These are phyloP conservation scores for Meteorus colon DNA, from an alignment of 2,888 invertebrate species.

Conservation along the genomic window DNA sequence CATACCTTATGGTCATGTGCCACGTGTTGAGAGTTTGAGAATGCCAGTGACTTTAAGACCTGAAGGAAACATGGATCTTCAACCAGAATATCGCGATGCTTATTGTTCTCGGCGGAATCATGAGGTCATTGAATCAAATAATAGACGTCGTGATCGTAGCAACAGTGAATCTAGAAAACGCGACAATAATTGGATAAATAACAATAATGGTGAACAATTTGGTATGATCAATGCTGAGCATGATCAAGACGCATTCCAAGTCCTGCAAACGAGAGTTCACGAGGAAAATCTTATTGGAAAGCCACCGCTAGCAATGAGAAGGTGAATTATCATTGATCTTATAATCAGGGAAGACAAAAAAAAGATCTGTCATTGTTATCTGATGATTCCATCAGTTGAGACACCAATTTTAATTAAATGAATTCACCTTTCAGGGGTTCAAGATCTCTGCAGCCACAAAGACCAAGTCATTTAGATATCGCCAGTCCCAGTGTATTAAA, in stretches of 20 bases:
- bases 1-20: constrained; percentile 62
- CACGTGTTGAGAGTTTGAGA: constrained; percentile 65
- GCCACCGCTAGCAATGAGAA: constrained; percentile 64
- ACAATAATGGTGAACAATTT: constrained; percentile 62
- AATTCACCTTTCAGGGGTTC: constrained; percentile 53
- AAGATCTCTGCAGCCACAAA: constrained; percentile 56
- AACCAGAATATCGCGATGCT: constrained; percentile 75
- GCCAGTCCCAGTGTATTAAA: constrained; percentile 53
- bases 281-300: constrained; percentile 65
- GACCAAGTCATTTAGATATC: constrained; percentile 56
- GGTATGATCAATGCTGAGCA: constrained; percentile 60
- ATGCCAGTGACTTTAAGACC: constrained; percentile 69
- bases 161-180: constrained; percentile 61
- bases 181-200: constrained; percentile 64
- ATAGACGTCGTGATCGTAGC: constrained; percentile 61
- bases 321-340: constrained; percentile 53
- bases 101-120: constrained; percentile 59
- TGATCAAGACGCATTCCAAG: constrained; percentile 67
- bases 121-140: constrained; percentile 52
- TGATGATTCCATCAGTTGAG: too few relatives aligned
- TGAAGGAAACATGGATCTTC: constrained; percentile 70
- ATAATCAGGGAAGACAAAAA: not conserved
- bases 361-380: too few relatives aligned
- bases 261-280: constrained; percentile 64
- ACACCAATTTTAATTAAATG: not conserved